phyloP scores from a whole-genome alignment of 2,888 invertebrate species.

The Hedya salicella region DNA sequence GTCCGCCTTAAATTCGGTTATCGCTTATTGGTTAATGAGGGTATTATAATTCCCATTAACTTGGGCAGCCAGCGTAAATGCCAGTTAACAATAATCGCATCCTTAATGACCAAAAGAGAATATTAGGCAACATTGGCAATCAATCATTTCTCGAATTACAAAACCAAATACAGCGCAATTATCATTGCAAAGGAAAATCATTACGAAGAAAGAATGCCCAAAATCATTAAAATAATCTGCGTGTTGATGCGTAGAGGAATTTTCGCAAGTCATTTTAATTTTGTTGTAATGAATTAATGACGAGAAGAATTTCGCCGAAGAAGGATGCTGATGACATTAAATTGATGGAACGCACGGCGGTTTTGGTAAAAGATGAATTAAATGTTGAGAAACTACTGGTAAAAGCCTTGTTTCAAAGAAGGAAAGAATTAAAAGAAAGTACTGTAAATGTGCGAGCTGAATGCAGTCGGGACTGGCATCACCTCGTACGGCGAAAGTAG shows the following conservation, averaged over 20 bases:
- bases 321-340: constrained; percentile 35
- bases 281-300: constrained; percentile 36
- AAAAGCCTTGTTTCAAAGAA: neutral
- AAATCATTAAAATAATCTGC: constrained; percentile 40
- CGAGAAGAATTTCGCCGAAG: constrained; percentile 17
- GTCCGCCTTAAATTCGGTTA: no score
- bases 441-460: no score
- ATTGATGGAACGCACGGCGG: constrained; percentile 8
- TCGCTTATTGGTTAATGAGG: no score
- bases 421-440: no score
- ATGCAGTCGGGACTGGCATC: no score
- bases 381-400: neutral
- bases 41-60: no score
- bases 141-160: constrained; percentile 38
- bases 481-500: no score
- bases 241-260: constrained; percentile 26
- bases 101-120: constrained; percentile 18
- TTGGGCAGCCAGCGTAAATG: no score
- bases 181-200: constrained; percentile 40
- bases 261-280: constrained; percentile 34
- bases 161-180: constrained; percentile 38
- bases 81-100: constrained; percentile 23
- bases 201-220: constrained; percentile 36
- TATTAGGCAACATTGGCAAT: constrained; percentile 34
- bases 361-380: constrained; percentile 16